Evolutionary conservation across 2,888 invertebrate species (phyloP), one percentile per base, ranked within the genome.

Genomic region (Sinopyrophorus schimmeli): DNA sequence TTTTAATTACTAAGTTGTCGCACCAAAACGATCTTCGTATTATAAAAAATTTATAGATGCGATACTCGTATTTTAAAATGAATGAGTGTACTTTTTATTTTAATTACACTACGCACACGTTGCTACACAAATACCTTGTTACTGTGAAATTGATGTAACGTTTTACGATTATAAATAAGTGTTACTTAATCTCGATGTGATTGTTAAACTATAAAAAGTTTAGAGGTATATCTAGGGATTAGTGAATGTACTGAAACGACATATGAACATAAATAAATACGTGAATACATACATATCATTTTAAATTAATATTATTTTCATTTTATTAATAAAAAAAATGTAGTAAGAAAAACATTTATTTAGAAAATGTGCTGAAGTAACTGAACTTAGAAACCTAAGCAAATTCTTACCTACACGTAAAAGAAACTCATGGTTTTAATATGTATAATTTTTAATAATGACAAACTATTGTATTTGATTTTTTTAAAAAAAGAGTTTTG

Each of bases 121-220:
- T 53, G 55, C 57, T 57, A 55, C 54, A 47, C 51, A 55, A 57
- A 53, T 57, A 55, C 55, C 55, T 57, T 53, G 32, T 42, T 35
- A 46, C 18, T 44, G 38, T 44, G 14, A 39, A 43, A 37, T 18
- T 39, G 39, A 10, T 44, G 37, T 44, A 49, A 49, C 43, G 31
- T 38, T 31, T 52, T 37, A 23, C 39, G 39, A 5, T 21, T 37
- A 42, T 48, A 42, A 40, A 26, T 40, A 51, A 47, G 47, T 52
- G 46, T 52, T 47, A 52, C 37, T 52, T 47, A 47, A 49, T 34
- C 39, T 51, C 21, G 52, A 42, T 52, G 52, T 52, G 47, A 47
- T 42, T 47, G 43, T 47, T 52, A 37, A 32, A 31, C 20, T 17
- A 27, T 32, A 28, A 42, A 28, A 38, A 28, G 24, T 27, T 23